Percentiles rank a stretch among this genome's conserved stretches.
Conservation (phyloP, 1,140 invertebrate species). For the Drosophila seguyi region DNA sequence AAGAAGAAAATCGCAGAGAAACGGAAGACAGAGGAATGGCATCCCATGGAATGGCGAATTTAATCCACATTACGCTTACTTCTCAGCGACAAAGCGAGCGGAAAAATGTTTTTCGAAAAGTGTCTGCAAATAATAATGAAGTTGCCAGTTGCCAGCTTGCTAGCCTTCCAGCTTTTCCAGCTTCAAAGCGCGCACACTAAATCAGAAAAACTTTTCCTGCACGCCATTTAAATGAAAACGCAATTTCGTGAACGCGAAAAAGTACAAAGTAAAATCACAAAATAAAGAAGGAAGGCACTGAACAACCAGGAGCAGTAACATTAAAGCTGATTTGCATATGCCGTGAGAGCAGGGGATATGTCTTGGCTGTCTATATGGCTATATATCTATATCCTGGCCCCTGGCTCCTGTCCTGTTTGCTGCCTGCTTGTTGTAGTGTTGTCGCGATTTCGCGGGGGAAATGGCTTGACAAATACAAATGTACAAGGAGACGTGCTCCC, state of each 20-base stretch:
- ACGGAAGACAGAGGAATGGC: constrained; percentile 19
- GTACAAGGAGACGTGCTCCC: constrained; percentile 3
- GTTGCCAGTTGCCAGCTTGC: constrained; percentile 32
- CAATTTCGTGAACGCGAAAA: constrained; percentile 53
- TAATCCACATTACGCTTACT: constrained; percentile 40
- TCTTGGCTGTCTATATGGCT: constrained; percentile 39
- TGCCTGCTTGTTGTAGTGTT: not conserved
- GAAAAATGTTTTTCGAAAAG: constrained; percentile 48
- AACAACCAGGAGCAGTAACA: constrained; percentile 41
- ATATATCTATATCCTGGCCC: constrained; percentile 17
- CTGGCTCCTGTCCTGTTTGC: constrained; percentile 5
- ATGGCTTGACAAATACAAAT: constrained; percentile 72
- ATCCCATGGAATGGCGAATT: constrained; percentile 25
- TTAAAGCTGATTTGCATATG: constrained; percentile 82
- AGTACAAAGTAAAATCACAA: not conserved
- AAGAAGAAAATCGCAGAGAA: constrained; percentile 65
- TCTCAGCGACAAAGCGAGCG: constrained; percentile 30
- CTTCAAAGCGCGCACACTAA: constrained; percentile 60
- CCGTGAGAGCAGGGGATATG: constrained; percentile 50
- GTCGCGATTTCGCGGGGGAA: constrained; percentile 30
- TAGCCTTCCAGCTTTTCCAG: constrained; percentile 22
- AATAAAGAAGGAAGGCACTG: constrained; percentile 16
- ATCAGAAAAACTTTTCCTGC: constrained; percentile 62
- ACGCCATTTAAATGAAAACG: constrained; percentile 79
- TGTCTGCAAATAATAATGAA: constrained; percentile 65